A percentile compares a stretch with the other conserved stretches of the same genome.
These are phyloP conservation scores for Plodia interpunctella DNA, from an alignment of 1,140 invertebrate species.

Conservation along the genomic window DNA sequence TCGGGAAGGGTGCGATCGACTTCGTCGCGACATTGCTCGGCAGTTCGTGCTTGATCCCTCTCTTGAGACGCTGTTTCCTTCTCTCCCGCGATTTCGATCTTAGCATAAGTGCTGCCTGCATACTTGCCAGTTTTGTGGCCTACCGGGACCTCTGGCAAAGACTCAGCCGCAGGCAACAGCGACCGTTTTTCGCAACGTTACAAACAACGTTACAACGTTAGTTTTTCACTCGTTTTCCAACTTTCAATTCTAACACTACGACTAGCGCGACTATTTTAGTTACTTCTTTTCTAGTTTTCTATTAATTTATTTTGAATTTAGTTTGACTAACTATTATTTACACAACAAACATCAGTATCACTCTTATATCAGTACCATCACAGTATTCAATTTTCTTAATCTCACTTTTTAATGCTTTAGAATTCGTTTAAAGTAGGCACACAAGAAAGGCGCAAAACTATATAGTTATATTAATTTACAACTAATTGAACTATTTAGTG, in stretches of 20 bases:
- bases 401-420: conserved; percentile 57
- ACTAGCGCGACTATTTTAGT: conserved; percentile 49
- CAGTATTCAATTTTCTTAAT: conserved; percentile 48
- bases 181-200: conserved; percentile 4
- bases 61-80: conserved; percentile 84
- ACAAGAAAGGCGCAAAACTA: conserved; percentile 69
- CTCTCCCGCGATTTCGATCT: conserved; percentile 89
- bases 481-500: conserved; percentile 55
- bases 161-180: conserved; percentile 23
- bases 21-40: conserved; percentile 91
- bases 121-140: conserved; percentile 81
- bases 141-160: conserved; percentile 29
- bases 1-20: conserved; percentile 89
- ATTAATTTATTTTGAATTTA: conserved; percentile 10
- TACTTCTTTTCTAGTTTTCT: conserved; percentile 22
- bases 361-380: conserved; percentile 54
- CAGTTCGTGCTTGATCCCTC: conserved; percentile 85
- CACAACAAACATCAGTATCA: conserved; percentile 43
- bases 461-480: conserved; percentile 47
- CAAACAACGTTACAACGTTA: not conserved
- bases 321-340: conserved; percentile 24
- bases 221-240: conserved; percentile 22
- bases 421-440: conserved; percentile 68
- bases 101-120: conserved; percentile 93
- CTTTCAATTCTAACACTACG: conserved; percentile 30